phyloP scores from a whole-genome alignment of 2,797 vertebrate genomes.

The Anabacerthia variegaticeps region DNA sequence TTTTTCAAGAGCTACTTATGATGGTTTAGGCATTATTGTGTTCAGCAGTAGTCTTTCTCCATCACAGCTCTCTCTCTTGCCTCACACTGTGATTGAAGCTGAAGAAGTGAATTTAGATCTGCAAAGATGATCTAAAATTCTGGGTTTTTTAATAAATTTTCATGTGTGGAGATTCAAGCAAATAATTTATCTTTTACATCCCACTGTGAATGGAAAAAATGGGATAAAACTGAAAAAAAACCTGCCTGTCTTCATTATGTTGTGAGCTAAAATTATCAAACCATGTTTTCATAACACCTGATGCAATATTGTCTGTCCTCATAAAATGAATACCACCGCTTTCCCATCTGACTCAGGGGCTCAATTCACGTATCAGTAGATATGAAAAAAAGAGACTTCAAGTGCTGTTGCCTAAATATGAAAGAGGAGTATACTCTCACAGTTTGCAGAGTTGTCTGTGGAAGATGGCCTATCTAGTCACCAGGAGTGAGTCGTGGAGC shows the following conservation, averaged over 20 bases:
- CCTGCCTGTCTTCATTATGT: neutral
- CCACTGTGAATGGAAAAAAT: neutral
- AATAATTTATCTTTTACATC: neutral
- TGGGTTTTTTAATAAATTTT: neutral
- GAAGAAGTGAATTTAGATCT: neutral
- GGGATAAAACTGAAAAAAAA: neutral
- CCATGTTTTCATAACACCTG: neutral
- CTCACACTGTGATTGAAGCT: neutral
- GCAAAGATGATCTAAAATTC: neutral
- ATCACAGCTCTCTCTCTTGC: neutral
- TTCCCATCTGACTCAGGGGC: neutral
- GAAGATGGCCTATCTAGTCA: neutral
- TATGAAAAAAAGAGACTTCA: neutral
- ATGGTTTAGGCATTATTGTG: neutral
- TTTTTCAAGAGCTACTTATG: neutral
- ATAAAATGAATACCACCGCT: rapidly evolving
- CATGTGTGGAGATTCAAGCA: neutral
- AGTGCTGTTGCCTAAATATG: neutral
- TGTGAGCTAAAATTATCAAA: neutral
- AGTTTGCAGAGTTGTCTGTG: neutral
- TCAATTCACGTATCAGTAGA: neutral
- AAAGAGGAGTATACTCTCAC: neutral
- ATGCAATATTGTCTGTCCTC: neutral
- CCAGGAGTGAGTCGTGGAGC: neutral
- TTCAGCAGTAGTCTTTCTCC: neutral